Base-by-base conservation (phyloP, 1,140 invertebrate species). In the Bilobella aurantiaca region DNA sequence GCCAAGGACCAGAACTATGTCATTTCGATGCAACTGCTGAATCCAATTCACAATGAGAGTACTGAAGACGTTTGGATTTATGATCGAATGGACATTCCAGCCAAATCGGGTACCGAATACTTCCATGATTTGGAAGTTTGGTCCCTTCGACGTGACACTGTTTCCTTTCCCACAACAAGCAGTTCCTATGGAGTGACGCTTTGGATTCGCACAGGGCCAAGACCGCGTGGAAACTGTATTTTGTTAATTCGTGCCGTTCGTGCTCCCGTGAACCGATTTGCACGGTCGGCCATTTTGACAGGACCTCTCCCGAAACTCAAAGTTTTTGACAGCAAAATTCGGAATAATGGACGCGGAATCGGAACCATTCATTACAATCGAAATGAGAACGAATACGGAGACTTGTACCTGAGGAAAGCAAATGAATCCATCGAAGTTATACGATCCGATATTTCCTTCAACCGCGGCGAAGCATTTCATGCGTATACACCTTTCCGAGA, bases 281-380 rank as follows among this genome's bases (percentile, higher is more conserved):
- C 75, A 61, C 42, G 69, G 83, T 23, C 85, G 87, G 81, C 81
- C 74, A 86, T 89, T 34, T 82, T 89, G 0, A 83, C 83, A 76
- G 88, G 89, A 1, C 86, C 88, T 0, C 81, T 89, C 34, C 89
- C 89, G 2, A 87, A 86, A 0, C 74, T 92, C 8, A 82, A 81
- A 60, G 77, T 92, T 12, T 76, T 78, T 0, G 86, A 87, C 49
- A 83, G 86, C 0, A 86, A 84, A 77, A 89, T 96, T 25, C 85
- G 85, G 73, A 82, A 85, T 59, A 97, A 97, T 74, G 81, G 83
- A 0, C 81, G 85, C 73, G 94, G 94, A 14, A 80, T 97, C 28
- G 84, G 87, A 25, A 87, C 86, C 0, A 85, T 86, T 1, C 95
- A 93, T 76, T 98, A 96, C 75, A 96, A 96, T 77, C 77, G 89